Evolutionary conservation across 1,140 invertebrate species (phyloP).

Genomic region (Cotesia vestalis): DNA sequence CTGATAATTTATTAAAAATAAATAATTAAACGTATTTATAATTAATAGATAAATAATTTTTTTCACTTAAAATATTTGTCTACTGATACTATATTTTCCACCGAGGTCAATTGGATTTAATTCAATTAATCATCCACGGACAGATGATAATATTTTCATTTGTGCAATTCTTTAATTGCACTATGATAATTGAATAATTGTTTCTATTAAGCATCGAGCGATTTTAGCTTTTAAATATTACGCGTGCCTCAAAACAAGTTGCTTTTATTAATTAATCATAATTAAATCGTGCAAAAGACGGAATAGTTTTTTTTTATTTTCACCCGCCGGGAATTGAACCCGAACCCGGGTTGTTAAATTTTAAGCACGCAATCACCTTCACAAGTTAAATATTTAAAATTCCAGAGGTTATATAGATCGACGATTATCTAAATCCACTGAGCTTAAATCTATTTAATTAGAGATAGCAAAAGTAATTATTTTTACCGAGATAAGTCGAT

Average conservation of each 20-base stretch:
- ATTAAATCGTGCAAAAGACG: no score
- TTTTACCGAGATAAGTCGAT: no score
- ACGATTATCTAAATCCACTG: no score
- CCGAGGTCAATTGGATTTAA: slow-evolving; percentile 57
- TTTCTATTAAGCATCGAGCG: slow-evolving; percentile 55
- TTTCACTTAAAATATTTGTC: background rate
- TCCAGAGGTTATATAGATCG: no score
- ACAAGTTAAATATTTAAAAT: no score
- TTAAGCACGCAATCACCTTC: no score
- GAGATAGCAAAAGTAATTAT: no score
- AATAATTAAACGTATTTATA: slow-evolving; percentile 3
- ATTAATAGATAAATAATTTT: slow-evolving; percentile 4
- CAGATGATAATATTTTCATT: slow-evolving; percentile 52
- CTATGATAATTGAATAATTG: slow-evolving; percentile 60
- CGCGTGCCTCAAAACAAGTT: background rate
- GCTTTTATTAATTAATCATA: no score
- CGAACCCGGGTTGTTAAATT: no score
- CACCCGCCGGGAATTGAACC: no score
- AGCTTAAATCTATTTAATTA: no score
- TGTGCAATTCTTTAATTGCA: slow-evolving; percentile 57
- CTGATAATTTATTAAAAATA: background rate
- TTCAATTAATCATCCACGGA: slow-evolving; percentile 55
- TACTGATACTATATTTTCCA: background rate
- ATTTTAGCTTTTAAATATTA: slow-evolving; percentile 45
- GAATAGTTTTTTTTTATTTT: no score